Evolutionary conservation across 2,888 invertebrate genomes (phyloP), one percentile per base, ranked within the genome.

Genomic region (Xestoiulus laeticollis): DNA sequence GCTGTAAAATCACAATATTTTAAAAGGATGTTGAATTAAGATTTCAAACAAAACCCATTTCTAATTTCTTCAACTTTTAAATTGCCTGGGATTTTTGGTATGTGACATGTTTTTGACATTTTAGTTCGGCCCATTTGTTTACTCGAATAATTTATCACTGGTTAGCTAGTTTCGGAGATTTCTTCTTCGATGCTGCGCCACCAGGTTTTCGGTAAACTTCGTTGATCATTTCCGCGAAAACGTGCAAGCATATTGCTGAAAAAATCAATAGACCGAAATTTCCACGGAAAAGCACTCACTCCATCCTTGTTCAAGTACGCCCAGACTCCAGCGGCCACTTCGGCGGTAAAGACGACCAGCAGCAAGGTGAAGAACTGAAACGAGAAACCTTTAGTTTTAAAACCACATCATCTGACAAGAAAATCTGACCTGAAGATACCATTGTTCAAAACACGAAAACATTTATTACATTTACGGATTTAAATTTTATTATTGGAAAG

Each of bases 311-410:
- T 95, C 89, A 94, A 94, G 91, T 95, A 95, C 83, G 95, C 95
- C 95, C 96, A 96, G 90, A 95, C 94, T 85, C 95, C 96, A 88
- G 95, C 95, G 4, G 95, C 95, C 85, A 96, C 94, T 92, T 97
- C 95, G 22, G 95, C 95, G 88, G 95, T 95, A 91, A 97, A 94
- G 89, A 96, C 95, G 89, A 96, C 93, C 90, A 96, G 93, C 89
- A 96, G 93, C 89, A 95, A 93, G 90, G 95, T 94, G 92, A 96
- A 96, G 93, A 96, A 96, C 95, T 96, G 92, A 88, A 93, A 92
- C 1, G 44, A 53, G 10, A 53, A 19, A 86, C 30, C n/a, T 84
- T 84, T 12, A 5, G 19, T 0, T 32, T n/a, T 6, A 10, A 85
- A 85, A n/a, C 3, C 53, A 4, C n/a, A 78, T 14, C 14, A 78